Evolutionary conservation across 2,888 invertebrate genomes (phyloP), one percentile per base, ranked within the genome.

Genomic region (Nebria brevicollis): DNA sequence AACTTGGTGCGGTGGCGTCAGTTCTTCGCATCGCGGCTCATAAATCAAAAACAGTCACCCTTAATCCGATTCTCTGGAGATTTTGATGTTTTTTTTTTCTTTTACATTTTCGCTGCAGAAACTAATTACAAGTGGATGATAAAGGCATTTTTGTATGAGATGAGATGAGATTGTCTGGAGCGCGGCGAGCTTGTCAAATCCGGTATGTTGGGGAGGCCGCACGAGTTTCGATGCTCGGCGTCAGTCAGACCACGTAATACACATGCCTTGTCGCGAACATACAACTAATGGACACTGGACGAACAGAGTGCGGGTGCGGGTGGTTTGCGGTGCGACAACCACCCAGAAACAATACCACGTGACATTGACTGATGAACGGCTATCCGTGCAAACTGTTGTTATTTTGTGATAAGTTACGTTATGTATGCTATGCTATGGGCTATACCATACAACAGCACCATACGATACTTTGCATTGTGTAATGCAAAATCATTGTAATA

Each of bases 41-140:
- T 89, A 89, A 89, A 89, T 89, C 88, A 89, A 88, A 88, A 88
- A 85, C 86, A 88, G 86, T 87, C 88, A 87, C 88, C 88, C 88
- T 86, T 87, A 87, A 87, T 87, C 87, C 86, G 85, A 86, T 86
- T 86, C 87, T 86, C 86, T 84, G 84, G 85, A 86, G 87, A 86
- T 85, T 86, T 85, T 85, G 83, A 83, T 84, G 84, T 84, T 86
- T 87, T 86, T 85, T 85, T 83, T 83, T 84, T 84, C 84, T 85
- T 86, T 87, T 86, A 85, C 85, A 84, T 85, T 86, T 84, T 83
- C 85, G 85, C 86, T 85, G 86, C 86, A 86, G 86, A 86, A 87
- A 87, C 87, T 89, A 89, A 89, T 89, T 89, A 87, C 86, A 86
- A 86, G 85, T 85, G 87, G 86, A 88, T 88, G 88, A 88, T 87